Conservation (phyloP, 2,113 vertebrate genomes). For the Poicephalus gulielmi region DNA sequence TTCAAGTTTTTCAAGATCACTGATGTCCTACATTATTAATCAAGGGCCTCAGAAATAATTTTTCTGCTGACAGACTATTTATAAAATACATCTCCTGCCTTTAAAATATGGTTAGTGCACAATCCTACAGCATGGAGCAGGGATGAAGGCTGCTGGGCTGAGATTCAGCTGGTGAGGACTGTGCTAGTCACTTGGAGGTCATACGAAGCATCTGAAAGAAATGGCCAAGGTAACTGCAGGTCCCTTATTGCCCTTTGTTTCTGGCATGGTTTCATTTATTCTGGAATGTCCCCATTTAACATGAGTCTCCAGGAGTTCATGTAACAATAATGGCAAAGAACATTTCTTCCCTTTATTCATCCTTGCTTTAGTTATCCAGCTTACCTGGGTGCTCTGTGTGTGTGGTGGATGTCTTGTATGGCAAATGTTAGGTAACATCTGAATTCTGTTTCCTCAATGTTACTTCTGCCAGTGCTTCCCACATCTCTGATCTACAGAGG, state of each 20-base stretch:
- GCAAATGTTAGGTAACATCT: not conserved
- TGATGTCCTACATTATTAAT: conserved; percentile 54
- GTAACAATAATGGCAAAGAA: not conserved
- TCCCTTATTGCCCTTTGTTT: not conserved
- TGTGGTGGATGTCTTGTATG: not conserved
- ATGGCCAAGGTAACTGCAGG: not conserved
- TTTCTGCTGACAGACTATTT: conserved; percentile 1
- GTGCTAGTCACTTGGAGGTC: not conserved
- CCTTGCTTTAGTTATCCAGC: not conserved
- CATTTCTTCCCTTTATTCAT: not conserved
- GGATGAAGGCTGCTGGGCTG: not conserved
- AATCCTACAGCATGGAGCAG: not conserved
- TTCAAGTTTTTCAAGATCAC: conserved; percentile 19
- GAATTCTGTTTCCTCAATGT: not conserved
- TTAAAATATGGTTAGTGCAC: not conserved
- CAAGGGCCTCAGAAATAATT: conserved; percentile 30
- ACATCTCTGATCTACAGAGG: not conserved
- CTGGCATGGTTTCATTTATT: not conserved
- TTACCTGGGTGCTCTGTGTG: not conserved
- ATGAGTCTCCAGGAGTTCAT: not conserved
- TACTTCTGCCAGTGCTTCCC: not conserved
- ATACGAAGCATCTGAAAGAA: not conserved
- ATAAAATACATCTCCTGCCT: not conserved
- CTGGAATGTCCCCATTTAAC: not conserved
- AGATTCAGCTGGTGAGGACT: not conserved